Evolutionary conservation across 2,113 vertebrate species (phyloP).

Genomic region (Peromyscus leucopus): DNA sequence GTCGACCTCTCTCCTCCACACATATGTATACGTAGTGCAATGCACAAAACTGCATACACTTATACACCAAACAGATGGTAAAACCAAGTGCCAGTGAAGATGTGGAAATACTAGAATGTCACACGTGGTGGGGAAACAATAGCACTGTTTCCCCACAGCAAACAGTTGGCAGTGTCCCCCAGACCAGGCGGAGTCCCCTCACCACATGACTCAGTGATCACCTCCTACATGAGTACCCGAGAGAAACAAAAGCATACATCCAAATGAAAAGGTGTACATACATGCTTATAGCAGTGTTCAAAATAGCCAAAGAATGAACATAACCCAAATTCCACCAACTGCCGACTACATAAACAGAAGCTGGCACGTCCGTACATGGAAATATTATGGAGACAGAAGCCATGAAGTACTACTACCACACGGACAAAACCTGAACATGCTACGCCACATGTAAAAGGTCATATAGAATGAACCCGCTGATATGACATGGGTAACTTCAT

Average conservation of each 20-base stretch:
- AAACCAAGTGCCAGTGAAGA: background rate
- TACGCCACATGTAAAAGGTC: too few species aligned
- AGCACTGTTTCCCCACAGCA: background rate
- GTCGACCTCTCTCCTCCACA: background rate
- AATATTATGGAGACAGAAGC: background rate
- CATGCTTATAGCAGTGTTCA: background rate
- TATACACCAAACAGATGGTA: too few species aligned
- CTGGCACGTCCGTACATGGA: fast-evolving
- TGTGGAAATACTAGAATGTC: background rate
- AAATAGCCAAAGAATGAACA: background rate
- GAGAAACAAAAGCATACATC: background rate
- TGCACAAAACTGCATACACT: background rate
- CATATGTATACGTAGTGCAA: background rate
- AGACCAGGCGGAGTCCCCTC: background rate
- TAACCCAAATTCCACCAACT: background rate
- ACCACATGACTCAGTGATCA: background rate
- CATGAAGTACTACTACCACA: background rate
- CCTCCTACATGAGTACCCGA: background rate
- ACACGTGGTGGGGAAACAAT: background rate
- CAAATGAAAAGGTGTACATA: background rate
- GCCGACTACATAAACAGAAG: background rate
- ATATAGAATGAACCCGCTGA: too few species aligned
- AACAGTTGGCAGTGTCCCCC: background rate
- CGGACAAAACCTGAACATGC: background rate
- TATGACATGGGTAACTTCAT: background rate